Percentiles rank a stretch among this genome's conserved stretches.
Evolutionary conservation across 1,140 invertebrate genomes (phyloP).

Genomic region (Drosophila pruinosa): DNA sequence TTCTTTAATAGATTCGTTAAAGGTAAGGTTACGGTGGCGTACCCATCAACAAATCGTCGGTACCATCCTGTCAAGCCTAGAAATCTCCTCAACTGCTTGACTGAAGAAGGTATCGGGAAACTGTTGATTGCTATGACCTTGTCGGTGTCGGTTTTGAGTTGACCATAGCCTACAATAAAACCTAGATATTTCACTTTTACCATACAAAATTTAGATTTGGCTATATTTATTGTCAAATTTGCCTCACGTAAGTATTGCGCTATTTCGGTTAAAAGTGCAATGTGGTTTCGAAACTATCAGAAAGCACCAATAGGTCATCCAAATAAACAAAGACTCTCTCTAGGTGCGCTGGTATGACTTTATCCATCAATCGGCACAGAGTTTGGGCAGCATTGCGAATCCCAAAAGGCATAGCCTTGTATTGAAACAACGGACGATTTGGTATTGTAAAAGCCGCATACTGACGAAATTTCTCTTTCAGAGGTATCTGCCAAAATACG

Average conservation of each 20-base stretch:
- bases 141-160: slow-evolving; percentile 28
- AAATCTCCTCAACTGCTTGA: slow-evolving; percentile 81
- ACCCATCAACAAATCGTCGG: slow-evolving; percentile 75
- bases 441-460: slow-evolving; percentile 63
- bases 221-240: slow-evolving; percentile 12
- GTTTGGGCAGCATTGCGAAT: background rate
- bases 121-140: slow-evolving; percentile 49
- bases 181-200: slow-evolving; percentile 44
- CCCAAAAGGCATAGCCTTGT: slow-evolving; percentile 47
- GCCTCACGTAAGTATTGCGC: background rate
- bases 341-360: background rate
- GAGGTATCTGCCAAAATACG: slow-evolving; percentile 77
- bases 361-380: no score
- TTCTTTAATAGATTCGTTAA: slow-evolving; percentile 32
- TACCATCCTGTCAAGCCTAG: slow-evolving; percentile 83
- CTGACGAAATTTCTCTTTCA: no score
- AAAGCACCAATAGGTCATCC: background rate
- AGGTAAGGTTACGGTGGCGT: slow-evolving; percentile 11
- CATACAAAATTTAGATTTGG: slow-evolving; percentile 31
- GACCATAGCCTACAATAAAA: slow-evolving; percentile 32
- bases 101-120: slow-evolving; percentile 17
- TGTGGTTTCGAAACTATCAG: no score
- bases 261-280: no score
- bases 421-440: slow-evolving; percentile 60
- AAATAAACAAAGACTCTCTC: background rate